phyloP scores from a whole-genome alignment of 2,888 invertebrate species.

The Gastracanthus pulcherrimus region DNA sequence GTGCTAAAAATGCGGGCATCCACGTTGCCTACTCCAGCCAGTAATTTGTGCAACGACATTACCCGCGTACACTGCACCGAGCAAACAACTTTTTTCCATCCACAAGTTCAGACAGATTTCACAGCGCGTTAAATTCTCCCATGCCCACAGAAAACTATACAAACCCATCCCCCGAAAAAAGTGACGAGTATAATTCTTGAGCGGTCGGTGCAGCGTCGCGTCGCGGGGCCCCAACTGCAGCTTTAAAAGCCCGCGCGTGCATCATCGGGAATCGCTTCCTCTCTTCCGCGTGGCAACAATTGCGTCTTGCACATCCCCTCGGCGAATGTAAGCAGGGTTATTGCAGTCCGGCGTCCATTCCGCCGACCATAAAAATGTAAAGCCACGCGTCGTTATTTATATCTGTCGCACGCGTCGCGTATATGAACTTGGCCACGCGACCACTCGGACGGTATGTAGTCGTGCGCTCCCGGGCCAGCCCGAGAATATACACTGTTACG shows the following conservation, averaged over 20 bases:
- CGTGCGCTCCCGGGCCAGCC: too few species aligned
- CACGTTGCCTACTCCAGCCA: too few species aligned
- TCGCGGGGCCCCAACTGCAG: conserved; percentile 1
- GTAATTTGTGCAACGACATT: background rate
- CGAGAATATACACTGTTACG: too few species aligned
- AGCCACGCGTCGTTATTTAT: conserved; percentile 69
- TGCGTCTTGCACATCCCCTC: too few species aligned
- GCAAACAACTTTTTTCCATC: background rate
- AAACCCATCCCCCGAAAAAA: too few species aligned
- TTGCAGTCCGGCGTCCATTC: conserved; percentile 32
- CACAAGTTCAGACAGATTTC: conserved; percentile 26
- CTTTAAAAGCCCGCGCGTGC: conserved; percentile 21
- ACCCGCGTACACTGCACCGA: too few species aligned
- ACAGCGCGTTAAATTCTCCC: conserved; percentile 7
- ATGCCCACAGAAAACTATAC: background rate
- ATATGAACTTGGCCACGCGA: background rate
- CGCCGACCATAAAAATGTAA: conserved; percentile 70
- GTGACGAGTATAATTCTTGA: background rate
- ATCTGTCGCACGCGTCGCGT: conserved; percentile 65
- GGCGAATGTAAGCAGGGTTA: too few species aligned
- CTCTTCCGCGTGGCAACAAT: conserved; percentile 16
- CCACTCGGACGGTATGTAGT: conserved; percentile 15
- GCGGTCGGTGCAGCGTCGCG: background rate
- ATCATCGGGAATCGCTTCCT: conserved; percentile 48
- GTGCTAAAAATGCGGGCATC: too few species aligned